Percentiles rank a stretch among this genome's conserved stretches.
Evolutionary conservation across 2,888 invertebrate species (phyloP).

Genomic region (Phrixothrix hirtus): DNA sequence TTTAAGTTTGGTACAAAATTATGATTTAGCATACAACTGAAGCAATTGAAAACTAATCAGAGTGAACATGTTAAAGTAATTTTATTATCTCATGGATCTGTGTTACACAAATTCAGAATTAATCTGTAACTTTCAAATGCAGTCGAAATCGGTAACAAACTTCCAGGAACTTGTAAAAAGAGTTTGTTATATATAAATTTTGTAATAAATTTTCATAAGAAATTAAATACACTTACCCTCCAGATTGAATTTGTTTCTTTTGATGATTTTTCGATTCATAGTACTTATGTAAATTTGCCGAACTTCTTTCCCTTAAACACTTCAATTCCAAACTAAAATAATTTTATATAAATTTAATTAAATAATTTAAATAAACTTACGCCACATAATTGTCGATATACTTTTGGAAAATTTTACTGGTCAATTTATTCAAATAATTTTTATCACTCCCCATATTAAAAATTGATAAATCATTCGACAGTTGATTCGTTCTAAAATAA

Average conservation of each 20-base stretch:
- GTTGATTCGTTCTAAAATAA: constrained; percentile 68
- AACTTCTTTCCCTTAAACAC: constrained; percentile 77
- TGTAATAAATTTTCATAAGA: background rate
- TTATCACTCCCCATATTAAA: constrained; percentile 82
- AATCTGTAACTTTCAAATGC: too few species aligned
- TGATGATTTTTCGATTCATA: constrained; percentile 93
- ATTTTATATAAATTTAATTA: constrained; percentile 7
- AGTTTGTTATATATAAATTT: too few species aligned
- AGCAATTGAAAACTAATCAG: too few species aligned
- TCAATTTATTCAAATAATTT: constrained; percentile 75
- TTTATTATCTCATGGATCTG: too few species aligned
- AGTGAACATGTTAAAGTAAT: too few species aligned
- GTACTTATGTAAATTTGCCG: constrained; percentile 76
- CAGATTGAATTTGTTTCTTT: constrained; percentile 88
- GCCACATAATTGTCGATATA: constrained; percentile 79
- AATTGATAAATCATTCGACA: constrained; percentile 71
- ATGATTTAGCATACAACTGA: too few species aligned
- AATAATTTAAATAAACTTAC: constrained; percentile 46
- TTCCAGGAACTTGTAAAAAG: too few species aligned
- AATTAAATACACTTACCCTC: constrained; percentile 64
- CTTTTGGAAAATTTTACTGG: constrained; percentile 78
- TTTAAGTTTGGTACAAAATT: too few species aligned
- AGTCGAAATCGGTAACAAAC: too few species aligned
- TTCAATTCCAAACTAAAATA: constrained; percentile 68
- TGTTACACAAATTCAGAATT: too few species aligned